Percentiles rank a stretch among this genome's conserved stretches.
Evolutionary conservation across 2,797 vertebrate species (phyloP).

Genomic region (Epinephelus awoara): DNA sequence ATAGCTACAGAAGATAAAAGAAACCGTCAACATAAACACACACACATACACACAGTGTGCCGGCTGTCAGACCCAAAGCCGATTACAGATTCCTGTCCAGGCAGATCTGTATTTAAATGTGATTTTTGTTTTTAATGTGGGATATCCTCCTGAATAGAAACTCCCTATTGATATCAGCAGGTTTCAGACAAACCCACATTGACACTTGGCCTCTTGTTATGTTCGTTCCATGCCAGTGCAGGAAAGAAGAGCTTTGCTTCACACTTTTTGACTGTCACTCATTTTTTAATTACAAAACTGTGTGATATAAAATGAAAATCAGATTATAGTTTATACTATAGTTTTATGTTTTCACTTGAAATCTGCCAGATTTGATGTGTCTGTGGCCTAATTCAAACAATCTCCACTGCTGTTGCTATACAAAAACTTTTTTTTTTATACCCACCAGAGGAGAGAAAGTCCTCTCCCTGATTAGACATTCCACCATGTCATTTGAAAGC

Average conservation of each 20-base stretch:
- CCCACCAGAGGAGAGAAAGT: conserved; percentile 1
- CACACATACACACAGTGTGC: neutral
- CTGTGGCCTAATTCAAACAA: conserved; percentile 7
- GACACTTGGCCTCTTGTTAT: conserved; percentile 8
- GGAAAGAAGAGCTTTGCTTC: neutral
- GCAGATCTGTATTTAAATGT: conserved; percentile 2
- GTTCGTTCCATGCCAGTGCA: conserved; percentile 5
- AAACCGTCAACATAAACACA: conserved; percentile 6
- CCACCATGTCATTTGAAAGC: conserved; percentile 24
- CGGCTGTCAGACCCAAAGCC: conserved; percentile 17
- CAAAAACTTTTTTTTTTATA: conserved; percentile 11
- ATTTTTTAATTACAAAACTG: neutral
- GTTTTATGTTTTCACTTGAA: conserved; percentile 4
- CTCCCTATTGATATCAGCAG: neutral
- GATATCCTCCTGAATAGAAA: neutral
- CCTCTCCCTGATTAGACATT: conserved; percentile 23
- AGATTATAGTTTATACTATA: neutral
- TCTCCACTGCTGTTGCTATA: conserved; percentile 5
- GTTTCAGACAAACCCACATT: conserved; percentile 2
- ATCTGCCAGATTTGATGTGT: neutral
- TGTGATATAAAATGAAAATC: neutral
- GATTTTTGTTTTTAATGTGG: conserved; percentile 13
- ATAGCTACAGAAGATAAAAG: neutral
- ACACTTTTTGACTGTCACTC: neutral
- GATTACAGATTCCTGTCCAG: conserved; percentile 11